Conservation (phyloP, 2,113 vertebrate genomes). For the Mus pahari region DNA sequence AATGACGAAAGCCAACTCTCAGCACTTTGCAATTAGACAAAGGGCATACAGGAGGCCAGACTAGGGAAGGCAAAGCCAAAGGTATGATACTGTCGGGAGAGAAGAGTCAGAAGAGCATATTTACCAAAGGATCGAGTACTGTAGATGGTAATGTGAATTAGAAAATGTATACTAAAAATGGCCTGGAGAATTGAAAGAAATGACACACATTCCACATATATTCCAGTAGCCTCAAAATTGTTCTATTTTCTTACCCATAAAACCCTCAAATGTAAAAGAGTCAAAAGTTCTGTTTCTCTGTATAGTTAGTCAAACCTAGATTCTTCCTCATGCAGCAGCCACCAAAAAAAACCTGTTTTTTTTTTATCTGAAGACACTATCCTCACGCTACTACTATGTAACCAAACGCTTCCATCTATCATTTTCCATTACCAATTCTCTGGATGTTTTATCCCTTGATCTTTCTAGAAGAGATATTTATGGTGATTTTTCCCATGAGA, state of each 20-base stretch:
- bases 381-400: neutral
- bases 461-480: neutral
- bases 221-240: neutral
- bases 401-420: neutral
- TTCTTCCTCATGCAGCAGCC: neutral
- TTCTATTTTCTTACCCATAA: neutral
- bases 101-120: neutral
- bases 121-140: neutral
- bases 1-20: neutral
- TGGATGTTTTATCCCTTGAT: neutral
- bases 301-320: neutral
- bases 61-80: neutral
- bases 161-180: neutral
- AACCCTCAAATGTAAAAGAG: neutral
- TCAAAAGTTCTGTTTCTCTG: neutral
- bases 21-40: neutral
- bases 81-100: neutral
- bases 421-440: neutral
- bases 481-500: neutral
- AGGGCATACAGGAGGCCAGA: neutral
- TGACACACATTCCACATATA: neutral
- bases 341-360: neutral
- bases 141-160: neutral
- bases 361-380: neutral
- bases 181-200: neutral